Evolutionary conservation across 2,797 vertebrate species (phyloP), one percentile per base, ranked within the genome.

Genomic region (Bradypodion pumilum): DNA sequence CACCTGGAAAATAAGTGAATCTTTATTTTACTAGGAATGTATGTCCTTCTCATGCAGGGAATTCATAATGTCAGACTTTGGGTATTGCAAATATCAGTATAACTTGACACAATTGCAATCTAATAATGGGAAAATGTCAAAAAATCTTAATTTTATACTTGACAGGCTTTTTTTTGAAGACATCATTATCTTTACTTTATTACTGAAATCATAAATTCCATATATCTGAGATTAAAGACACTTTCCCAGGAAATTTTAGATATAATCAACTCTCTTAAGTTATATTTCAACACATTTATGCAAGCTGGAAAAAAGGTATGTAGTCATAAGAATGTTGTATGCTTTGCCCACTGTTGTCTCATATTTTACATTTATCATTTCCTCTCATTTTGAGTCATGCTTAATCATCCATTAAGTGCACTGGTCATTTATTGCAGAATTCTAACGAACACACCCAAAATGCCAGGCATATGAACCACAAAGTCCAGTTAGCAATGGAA

Each of bases 1-100:
- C 98, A 99, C 35, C 99, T 99, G 91, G 52, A 80, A 88, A 77
- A 91, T 29, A 86, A 78, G n/a, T 85, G 16, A 79, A 27, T 78
- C 12, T 59, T 59, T 8, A 80, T 74, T 85, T 56, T 68, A 62
- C 42, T 49, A 65, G 76, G 40, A 72, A 72, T 84, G 72, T 73
- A 84, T 2, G 60, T 12, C 35, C 27, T 27, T 16, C 29, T 60
- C 7, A 42, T 8, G n/a, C 9, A 62, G 56, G 19, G 69, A 72
- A 1, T 9, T 66, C 44, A 37, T 35, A 72, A n/a, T 72, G 70
- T 49, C 46, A 46, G 12, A 2, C 13, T 21, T 42, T 15, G 3
- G 23, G 13, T 75, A 60, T 52, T 29, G 2, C 15, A 35, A 66
- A 66, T 7, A 66, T n/a, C 9, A 5, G 49, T 16, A 68, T 68